A percentile compares a stretch with the other conserved stretches of the same genome.
Evolutionary conservation across 2,888 invertebrate species (phyloP).

Genomic region (Ectropis crepuscularia): DNA sequence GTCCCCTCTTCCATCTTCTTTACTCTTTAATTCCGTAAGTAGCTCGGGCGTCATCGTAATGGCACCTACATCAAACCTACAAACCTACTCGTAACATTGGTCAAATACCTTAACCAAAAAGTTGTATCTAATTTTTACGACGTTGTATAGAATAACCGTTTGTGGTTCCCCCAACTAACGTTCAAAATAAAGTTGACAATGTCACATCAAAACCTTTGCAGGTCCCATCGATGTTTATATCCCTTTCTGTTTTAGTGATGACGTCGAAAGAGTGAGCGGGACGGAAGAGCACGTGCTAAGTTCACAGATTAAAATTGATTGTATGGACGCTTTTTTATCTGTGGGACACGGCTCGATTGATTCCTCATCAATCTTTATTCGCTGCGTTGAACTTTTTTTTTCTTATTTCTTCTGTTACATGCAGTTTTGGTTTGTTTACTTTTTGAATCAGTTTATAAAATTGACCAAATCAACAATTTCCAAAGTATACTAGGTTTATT

Average conservation of each 20-base stretch:
- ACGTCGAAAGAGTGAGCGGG: slow-evolving; percentile 46
- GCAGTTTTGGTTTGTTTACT: slow-evolving; percentile 33
- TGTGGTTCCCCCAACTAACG: background rate
- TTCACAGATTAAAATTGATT: slow-evolving; percentile 83
- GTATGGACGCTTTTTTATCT: slow-evolving; percentile 75
- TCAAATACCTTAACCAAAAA: background rate
- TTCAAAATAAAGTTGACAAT: background rate
- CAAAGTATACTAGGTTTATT: too few species aligned
- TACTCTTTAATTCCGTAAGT: slow-evolving; percentile 82
- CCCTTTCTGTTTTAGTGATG: slow-evolving; percentile 48
- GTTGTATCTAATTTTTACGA: background rate
- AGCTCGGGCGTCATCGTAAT: slow-evolving; percentile 76
- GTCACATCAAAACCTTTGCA: slow-evolving; percentile 53
- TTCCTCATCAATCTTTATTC: slow-evolving; percentile 84
- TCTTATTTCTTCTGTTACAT: slow-evolving; percentile 48
- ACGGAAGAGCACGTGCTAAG: slow-evolving; percentile 60
- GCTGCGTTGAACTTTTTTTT: slow-evolving; percentile 66
- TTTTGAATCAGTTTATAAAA: slow-evolving; percentile 4
- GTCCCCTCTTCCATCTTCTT: slow-evolving; percentile 78
- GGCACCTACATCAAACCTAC: slow-evolving; percentile 61
- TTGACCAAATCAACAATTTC: too few species aligned
- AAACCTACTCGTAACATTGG: background rate
- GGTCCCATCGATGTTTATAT: slow-evolving; percentile 54
- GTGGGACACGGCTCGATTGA: slow-evolving; percentile 77
- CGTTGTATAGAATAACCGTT: background rate